Evolutionary conservation across 2,888 invertebrate species (phyloP).

Genomic region (Pteria penguin): DNA sequence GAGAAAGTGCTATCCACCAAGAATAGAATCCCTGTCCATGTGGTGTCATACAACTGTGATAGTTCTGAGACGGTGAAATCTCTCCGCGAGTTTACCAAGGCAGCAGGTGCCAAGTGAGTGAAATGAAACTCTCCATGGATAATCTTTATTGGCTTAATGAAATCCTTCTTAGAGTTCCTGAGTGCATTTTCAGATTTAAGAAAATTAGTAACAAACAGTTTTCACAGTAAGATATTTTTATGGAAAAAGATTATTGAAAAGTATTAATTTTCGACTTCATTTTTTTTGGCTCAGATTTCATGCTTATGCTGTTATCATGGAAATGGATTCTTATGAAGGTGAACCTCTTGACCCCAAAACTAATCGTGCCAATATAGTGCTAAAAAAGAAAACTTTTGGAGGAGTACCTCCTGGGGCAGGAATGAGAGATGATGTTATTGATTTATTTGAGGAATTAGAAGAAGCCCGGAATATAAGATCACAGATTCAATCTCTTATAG

Average conservation of each 20-base stretch:
- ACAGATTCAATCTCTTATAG: conserved; percentile 72
- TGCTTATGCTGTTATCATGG: conserved; percentile 79
- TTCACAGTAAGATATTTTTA: no score
- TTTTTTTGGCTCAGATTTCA: conserved; percentile 78
- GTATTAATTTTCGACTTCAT: no score
- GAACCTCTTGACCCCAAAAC: conserved; percentile 66
- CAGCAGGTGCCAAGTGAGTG: conserved; percentile 76
- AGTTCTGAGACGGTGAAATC: conserved; percentile 73
- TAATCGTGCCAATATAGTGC: conserved; percentile 73
- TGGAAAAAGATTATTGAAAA: no score
- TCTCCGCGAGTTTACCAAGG: conserved; percentile 70
- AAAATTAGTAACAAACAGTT: no score
- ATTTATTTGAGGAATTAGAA: conserved; percentile 79
- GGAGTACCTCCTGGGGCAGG: conserved; percentile 79
- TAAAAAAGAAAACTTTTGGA: conserved; percentile 76
- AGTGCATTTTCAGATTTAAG: no score
- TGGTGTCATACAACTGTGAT: conserved; percentile 79
- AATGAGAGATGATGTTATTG: conserved; percentile 78
- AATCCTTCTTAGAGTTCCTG: no score
- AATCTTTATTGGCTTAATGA: no score
- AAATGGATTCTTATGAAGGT: conserved; percentile 77
- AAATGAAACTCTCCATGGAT: no score
- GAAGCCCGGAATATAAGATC: conserved; percentile 73
- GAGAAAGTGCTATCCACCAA: conserved; percentile 71
- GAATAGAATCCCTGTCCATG: conserved; percentile 73